Evolutionary conservation across 1,140 invertebrate genomes (phyloP).

Genomic region (Pachypeltis micranthus): DNA sequence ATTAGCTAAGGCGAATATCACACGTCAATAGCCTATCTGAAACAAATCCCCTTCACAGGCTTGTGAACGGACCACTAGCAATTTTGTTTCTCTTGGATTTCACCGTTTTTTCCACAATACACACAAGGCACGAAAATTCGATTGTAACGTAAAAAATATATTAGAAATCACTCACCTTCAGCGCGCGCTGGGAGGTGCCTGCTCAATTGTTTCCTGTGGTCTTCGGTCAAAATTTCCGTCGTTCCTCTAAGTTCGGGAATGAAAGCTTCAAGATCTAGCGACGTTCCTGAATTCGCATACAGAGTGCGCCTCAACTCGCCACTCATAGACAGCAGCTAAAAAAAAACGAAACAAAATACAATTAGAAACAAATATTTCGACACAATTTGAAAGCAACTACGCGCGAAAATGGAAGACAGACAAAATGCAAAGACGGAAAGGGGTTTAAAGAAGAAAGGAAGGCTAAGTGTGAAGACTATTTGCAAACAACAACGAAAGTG

Average conservation of each 20-base stretch:
- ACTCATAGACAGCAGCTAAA: constrained; percentile 78
- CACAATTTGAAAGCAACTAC: not conserved
- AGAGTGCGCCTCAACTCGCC: constrained; percentile 74
- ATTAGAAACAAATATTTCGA: not conserved
- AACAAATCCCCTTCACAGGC: too few species aligned
- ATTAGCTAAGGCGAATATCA: too few species aligned
- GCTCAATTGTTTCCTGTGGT: constrained; percentile 73
- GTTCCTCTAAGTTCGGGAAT: constrained; percentile 76
- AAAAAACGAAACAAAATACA: constrained; percentile 23
- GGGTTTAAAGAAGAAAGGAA: too few species aligned
- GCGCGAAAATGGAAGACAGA: not conserved
- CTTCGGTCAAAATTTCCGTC: constrained; percentile 79
- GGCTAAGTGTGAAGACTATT: not conserved
- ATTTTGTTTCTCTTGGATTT: too few species aligned
- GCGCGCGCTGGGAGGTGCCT: constrained; percentile 83
- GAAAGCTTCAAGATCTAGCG: constrained; percentile 69
- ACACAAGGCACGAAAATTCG: too few species aligned
- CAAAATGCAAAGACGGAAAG: not conserved
- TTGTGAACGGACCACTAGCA: too few species aligned
- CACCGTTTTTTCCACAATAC: too few species aligned
- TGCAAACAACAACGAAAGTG: too few species aligned
- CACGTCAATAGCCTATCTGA: too few species aligned
- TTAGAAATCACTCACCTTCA: constrained; percentile 58
- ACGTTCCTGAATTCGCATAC: constrained; percentile 59
- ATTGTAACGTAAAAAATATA: too few species aligned